Conservation (phyloP, 2,113 vertebrate species). For the Pogonocichla stellata region DNA sequence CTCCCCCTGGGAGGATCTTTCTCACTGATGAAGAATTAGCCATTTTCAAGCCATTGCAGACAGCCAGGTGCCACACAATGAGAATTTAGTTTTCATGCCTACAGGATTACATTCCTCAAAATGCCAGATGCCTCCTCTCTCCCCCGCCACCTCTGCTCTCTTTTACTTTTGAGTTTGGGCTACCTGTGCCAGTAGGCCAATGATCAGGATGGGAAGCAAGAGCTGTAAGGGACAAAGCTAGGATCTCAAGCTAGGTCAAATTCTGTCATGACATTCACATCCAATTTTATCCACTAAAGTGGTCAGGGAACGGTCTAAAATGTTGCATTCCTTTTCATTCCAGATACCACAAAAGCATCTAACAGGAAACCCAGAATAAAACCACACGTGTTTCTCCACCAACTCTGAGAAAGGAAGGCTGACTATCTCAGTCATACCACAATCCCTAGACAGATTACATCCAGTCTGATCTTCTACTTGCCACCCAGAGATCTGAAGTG, state of each 20-base stretch:
- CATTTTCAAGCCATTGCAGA: not conserved
- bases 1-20: accelerated
- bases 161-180: not conserved
- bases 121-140: not conserved
- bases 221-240: not conserved
- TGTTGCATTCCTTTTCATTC: not conserved
- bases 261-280: not conserved
- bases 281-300: not conserved
- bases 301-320: not conserved
- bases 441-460: not conserved
- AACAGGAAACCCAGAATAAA: not conserved
- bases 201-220: not conserved
- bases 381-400: not conserved
- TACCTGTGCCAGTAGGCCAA: not conserved
- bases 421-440: not conserved
- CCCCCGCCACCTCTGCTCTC: too few relatives aligned
- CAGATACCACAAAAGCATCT: not conserved
- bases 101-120: not conserved
- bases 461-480: not conserved
- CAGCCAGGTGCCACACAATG: not conserved
- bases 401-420: not conserved
- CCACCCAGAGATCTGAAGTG: not conserved
- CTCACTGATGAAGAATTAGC: not conserved
- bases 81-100: not conserved
- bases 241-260: not conserved